Base-by-base conservation (phyloP, 2,113 vertebrate species). In the Lates calcarifer region DNA sequence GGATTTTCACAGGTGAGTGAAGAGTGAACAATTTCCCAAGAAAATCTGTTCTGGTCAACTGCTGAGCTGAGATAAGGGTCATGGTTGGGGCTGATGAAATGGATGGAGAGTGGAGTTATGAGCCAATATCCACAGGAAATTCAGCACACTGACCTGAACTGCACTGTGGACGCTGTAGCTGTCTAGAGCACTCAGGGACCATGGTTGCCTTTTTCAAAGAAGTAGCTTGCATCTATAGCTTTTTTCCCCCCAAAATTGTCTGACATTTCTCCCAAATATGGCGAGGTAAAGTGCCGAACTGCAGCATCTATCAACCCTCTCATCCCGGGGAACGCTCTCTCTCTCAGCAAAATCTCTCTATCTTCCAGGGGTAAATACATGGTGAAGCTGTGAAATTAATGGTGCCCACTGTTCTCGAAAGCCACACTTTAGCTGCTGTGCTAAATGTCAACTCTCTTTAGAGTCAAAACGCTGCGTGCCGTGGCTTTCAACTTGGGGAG, bases 391-490 rank as follows among this genome's bases (percentile, higher is more conserved):
- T 85, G 80, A 91, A 91, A 90, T 92, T 90, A 92, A 92, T 82
- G 87, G 79, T 12, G 29, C 66, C 84, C 53, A 82, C 84, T 87
- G 85, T 88, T 91, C 65, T 49, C 17, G 1, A 89, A 89, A 88
- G 77, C 74, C 73, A 56, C 89, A 79, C 80, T 93, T 91, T 89
- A 85, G 89, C 85, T 20, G 65, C 55, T 12, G 61, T 81, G 81
- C 84, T 85, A 94, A 94, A 94, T 93, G 93, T 91, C 93, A 93
- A 79, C 77, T 88, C 87, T 80, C 83, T 85, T 90, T 78, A 82
- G 60, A 89, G 85, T 93, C 80, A 82, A 91, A 93, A 80, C n/a
- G 45, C 28, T 0, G 37, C 88, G 74, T 14, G 37, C 75, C 1
- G 5, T 47, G 53, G 83, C 89, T 91, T 92, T 93, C 79, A 87